Evolutionary conservation across 30 jellyfish, hydroid and myxozoan genomes (phyloP).

Genomic region (Cassiopea andromeda): DNA sequence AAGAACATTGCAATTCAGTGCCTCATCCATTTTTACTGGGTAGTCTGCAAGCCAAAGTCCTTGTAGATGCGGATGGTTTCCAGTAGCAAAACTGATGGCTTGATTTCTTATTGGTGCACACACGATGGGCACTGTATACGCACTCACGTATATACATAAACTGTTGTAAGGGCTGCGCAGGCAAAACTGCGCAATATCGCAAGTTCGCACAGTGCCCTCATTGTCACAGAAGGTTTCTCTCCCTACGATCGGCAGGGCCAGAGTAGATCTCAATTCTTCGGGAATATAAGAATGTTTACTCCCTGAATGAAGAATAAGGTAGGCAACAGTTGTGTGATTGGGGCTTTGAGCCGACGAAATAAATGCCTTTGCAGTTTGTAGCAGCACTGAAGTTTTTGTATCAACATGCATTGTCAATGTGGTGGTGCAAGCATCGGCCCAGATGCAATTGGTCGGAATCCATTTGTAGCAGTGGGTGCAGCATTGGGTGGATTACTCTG

Average conservation of each 20-base stretch:
- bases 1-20: constrained; percentile 21
- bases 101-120: constrained; percentile 42
- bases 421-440: not conserved
- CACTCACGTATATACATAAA: constrained; percentile 29
- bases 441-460: not conserved
- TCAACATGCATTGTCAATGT: constrained; percentile 24
- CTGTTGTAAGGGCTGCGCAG: constrained; percentile 24
- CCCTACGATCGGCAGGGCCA: constrained; percentile 13
- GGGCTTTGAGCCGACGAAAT: constrained; percentile 37
- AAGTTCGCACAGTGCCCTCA: constrained; percentile 8
- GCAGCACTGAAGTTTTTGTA: constrained; percentile 3
- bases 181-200: constrained; percentile 29
- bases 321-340: constrained; percentile 12
- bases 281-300: constrained; percentile 41
- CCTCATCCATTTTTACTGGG: constrained; percentile 13
- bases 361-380: constrained; percentile 35
- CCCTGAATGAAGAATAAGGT: constrained; percentile 17
- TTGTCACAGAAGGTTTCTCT: constrained; percentile 18
- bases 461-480: not conserved
- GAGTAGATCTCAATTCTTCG: constrained; percentile 2
- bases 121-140: constrained; percentile 42
- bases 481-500: constrained; percentile 16
- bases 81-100: constrained; percentile 51
- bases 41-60: constrained; percentile 38
- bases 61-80: constrained; percentile 24